Conservation (phyloP, 2,113 vertebrate genomes). For the Vulpes ferrilata region DNA sequence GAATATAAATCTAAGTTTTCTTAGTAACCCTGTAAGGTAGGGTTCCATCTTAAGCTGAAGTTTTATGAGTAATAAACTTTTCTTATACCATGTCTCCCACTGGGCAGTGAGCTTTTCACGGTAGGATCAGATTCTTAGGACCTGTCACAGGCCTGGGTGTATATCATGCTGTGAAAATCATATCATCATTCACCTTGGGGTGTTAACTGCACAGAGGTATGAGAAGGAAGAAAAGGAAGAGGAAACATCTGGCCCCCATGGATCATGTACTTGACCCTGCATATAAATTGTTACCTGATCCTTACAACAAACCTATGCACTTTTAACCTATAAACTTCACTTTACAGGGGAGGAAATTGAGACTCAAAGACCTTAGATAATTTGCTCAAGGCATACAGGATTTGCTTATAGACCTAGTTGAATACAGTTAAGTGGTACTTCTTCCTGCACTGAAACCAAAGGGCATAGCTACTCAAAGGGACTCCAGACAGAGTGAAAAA, state of each 20-base stretch:
- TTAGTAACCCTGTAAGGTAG: no score
- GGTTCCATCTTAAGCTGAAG: neutral
- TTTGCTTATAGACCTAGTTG: neutral
- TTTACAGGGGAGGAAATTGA: neutral
- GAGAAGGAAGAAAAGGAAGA: neutral
- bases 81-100: neutral
- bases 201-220: neutral
- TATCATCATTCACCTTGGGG: neutral
- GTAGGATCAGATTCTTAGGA: neutral
- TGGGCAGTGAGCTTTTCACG: neutral
- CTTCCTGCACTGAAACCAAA: neutral
- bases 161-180: neutral
- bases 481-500: neutral
- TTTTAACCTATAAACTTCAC: neutral
- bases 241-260: neutral
- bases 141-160: neutral
- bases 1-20: neutral
- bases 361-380: neutral
- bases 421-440: neutral
- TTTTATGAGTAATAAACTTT: constrained; percentile 1
- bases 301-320: neutral
- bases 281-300: neutral
- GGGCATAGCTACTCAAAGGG: neutral
- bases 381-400: neutral
- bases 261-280: neutral